Evolutionary conservation across 2,113 vertebrate species (phyloP).

Genomic region (Antechinus stuartii): DNA sequence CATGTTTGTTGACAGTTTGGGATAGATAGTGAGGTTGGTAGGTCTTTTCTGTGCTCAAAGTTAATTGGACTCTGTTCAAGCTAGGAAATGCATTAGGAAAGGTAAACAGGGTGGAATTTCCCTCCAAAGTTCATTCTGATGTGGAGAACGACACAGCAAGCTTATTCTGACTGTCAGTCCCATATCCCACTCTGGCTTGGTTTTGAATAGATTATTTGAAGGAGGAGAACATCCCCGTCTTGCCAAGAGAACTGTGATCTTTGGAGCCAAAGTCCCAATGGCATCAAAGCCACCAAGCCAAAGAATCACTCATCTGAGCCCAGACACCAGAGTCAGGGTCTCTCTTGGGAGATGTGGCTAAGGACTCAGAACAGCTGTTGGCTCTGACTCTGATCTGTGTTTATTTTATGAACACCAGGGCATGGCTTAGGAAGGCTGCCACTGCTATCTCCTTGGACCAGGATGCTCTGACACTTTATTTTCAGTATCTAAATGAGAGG

Average conservation of each 20-base stretch:
- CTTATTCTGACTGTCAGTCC: not conserved
- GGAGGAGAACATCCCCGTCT: not conserved
- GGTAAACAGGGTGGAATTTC: not conserved
- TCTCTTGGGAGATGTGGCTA: not conserved
- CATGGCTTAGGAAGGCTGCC: not conserved
- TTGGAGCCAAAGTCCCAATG: not conserved
- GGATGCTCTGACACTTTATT: not conserved
- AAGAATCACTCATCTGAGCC: not conserved
- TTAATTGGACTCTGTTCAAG: constrained; percentile 14
- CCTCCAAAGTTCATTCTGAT: not conserved
- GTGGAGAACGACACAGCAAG: not conserved
- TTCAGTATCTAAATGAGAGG: not conserved
- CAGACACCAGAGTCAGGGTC: not conserved
- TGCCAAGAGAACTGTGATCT: not conserved
- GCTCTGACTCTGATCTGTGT: not conserved
- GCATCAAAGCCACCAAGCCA: not conserved
- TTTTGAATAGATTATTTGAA: not conserved
- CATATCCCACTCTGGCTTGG: not conserved
- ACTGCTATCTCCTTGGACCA: not conserved
- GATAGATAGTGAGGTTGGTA: not conserved
- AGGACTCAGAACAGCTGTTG: not conserved
- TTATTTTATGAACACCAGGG: not conserved
- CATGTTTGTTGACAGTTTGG: constrained; percentile 7
- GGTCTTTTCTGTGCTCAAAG: constrained; percentile 5
- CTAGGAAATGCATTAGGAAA: not conserved